phyloP scores from a whole-genome alignment of 35 echinoderm and acorn worm genomes.

The Apostichopus japonicus region DNA sequence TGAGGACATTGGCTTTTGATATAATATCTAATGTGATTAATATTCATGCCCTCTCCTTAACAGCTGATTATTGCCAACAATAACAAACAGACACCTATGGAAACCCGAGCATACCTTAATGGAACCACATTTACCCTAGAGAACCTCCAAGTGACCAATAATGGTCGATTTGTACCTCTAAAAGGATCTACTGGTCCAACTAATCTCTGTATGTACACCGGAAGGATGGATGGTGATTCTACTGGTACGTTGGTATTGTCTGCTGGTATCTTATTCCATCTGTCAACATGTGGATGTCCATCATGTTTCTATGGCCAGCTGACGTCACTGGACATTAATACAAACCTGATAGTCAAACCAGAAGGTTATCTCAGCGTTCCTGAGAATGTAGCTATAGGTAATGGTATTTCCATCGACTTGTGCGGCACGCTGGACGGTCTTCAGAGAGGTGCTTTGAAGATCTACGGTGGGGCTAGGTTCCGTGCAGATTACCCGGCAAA shows the following conservation, averaged over 20 bases:
- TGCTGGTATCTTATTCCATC: conserved; percentile 9
- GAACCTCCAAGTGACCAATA: conserved; percentile 39
- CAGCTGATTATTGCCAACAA: conserved; percentile 76
- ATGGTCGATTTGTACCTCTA: conserved; percentile 48
- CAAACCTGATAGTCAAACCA: conserved; percentile 43
- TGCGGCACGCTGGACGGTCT: conserved; percentile 73
- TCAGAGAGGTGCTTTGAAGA: conserved; percentile 37
- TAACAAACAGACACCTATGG: conserved; percentile 41
- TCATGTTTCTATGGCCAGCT: conserved; percentile 41
- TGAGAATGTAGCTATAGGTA: conserved; percentile 44
- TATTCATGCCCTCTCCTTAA: neutral
- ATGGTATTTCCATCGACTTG: conserved; percentile 67
- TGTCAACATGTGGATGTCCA: conserved; percentile 64
- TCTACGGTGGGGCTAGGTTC: conserved; percentile 66
- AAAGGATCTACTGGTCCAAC: neutral
- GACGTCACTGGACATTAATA: conserved; percentile 42
- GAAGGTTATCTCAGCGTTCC: conserved; percentile 47
- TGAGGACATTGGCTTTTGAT: too few species aligned
- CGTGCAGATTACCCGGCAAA: conserved; percentile 65
- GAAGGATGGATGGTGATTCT: conserved; percentile 49
- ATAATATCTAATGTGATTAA: too few species aligned
- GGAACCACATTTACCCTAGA: conserved; percentile 52
- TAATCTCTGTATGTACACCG: conserved; percentile 13
- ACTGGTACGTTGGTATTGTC: conserved; percentile 43
- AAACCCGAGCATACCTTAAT: conserved; percentile 28